Base-by-base conservation (phyloP, 2,113 vertebrate species). In the Nematolebias whitei region DNA sequence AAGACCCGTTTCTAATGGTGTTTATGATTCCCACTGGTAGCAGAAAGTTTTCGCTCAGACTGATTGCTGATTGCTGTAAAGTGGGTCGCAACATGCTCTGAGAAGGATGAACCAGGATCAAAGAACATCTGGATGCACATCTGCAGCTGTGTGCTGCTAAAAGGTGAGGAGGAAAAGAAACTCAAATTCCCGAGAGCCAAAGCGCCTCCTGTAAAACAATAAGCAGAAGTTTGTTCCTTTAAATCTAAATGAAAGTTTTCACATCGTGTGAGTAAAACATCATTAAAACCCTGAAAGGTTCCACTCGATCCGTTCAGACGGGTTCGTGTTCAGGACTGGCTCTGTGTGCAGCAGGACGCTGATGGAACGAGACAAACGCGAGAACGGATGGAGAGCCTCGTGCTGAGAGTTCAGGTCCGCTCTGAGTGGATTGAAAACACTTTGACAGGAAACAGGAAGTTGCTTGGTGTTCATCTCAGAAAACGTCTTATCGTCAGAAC, bases 311-410 rank as follows among this genome's bases (percentile, higher is more conserved):
- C n/a, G n/a, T n/a, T n/a, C n/a, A n/a, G n/a, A n/a, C n/a, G n/a
- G n/a, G n/a, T n/a, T n/a, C n/a, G n/a, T n/a, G n/a, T n/a, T n/a
- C n/a, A n/a, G n/a, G n/a, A n/a, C n/a, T n/a, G n/a, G n/a, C n/a
- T n/a, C n/a, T n/a, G n/a, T 39, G 10, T 52, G 26, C 12, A 41
- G 52, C 40, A 66, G 15, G 2, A 6, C 0, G 0, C 12, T 55
- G 52, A 76, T 80, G 70, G 57, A 65, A 67, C 45, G 32, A 51
- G 71, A 76, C 39, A 66, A 74, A 83, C 66, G 71, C 50, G 63
- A 52, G 32, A 32, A 19, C 63, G 61, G 23, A 49, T 23, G 19
- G 54, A 63, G 57, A 8, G 35, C 24, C n/a, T n/a, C n/a, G n/a
- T n/a, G n/a, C n/a, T n/a, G n/a, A n/a, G n/a, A n/a, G n/a, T n/a